phyloP scores from a whole-genome alignment of 1,140 invertebrate genomes.

The Belonocnema kinseyi region DNA sequence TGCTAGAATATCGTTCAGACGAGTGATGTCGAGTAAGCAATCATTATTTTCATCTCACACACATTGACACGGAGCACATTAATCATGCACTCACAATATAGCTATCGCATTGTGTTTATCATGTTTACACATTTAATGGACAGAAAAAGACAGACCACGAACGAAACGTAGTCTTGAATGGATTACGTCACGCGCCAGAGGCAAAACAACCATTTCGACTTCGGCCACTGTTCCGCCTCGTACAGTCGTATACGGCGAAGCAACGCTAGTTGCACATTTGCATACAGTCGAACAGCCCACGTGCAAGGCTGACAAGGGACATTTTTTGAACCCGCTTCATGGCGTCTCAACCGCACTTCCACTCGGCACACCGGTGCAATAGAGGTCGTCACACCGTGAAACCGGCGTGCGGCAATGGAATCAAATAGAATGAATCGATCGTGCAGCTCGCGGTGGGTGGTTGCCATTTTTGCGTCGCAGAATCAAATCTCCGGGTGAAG shows the following conservation, averaged over 20 bases:
- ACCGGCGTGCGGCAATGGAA: not conserved
- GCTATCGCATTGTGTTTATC: not conserved
- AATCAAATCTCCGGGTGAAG: not conserved
- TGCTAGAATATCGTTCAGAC: not conserved
- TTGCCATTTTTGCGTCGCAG: conserved; percentile 16
- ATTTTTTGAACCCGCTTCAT: not conserved
- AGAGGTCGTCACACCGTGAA: not conserved
- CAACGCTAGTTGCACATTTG: conserved; percentile 8
- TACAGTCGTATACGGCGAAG: conserved; percentile 3
- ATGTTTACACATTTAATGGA: not conserved
- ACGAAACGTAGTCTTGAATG: conserved; percentile 62
- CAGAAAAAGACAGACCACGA: not conserved
- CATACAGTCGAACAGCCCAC: not conserved
- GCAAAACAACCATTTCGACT: conserved; percentile 32
- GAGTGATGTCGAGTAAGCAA: not conserved
- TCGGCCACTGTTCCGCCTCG: conserved; percentile 13
- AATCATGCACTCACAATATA: conserved; percentile 6
- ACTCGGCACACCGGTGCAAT: not conserved
- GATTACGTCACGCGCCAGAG: conserved; percentile 63
- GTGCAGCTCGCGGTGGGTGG: conserved; percentile 34
- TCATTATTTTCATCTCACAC: not conserved
- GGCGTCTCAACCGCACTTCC: not conserved
- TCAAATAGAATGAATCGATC: conserved; percentile 13
- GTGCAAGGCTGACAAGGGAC: conserved; percentile 14
- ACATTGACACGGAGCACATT: not conserved